Base-by-base conservation (phyloP, 1,140 invertebrate genomes). In the Pogonognathellus flavescens region DNA sequence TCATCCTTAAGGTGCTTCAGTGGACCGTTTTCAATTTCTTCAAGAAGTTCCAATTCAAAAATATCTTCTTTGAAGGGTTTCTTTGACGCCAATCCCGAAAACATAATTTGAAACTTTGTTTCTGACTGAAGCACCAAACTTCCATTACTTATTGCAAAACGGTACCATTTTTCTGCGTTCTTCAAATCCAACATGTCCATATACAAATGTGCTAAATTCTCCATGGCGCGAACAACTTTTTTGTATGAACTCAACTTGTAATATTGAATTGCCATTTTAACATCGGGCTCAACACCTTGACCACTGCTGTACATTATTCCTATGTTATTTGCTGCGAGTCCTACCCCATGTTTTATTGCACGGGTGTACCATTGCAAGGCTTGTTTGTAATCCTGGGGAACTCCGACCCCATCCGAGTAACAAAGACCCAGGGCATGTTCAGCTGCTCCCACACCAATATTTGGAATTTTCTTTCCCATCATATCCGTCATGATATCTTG, bases 311-410 rank as follows among this genome's bases (percentile, higher is more conserved):
- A 86, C 81, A 86, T 81, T 0, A 70, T 1, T 6, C 53, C 86
- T 10, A 87, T 50, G 25, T 87, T 87, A 55, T 86, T 86, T 8
- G 80, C 60, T 7, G 86, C 83, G 11, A 22, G 4, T 14, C 31
- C 57, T 0, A 9, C 20, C 18, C 85, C 82, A 31, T 83, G 11
- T 13, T 66, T 50, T 0, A 83, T 14, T 9, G 86, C 86, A 22
- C 25, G 50, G 31, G 18, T 62, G 31, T 84, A 87, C 86, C 86
- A 86, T 6, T 76, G 1, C 4, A 25, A 11, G 0, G 86, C 85
- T 16, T 2, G 7, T 80, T 18, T 10, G 9, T 53, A 55, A 84
- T 82, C 80, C 20, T 14, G 9, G 16, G 14, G 13, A 8, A 80
- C 72, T 31, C 55, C 80, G 0, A 41, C 49, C 1, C 83, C 86